Conservation (phyloP, 1,140 invertebrate genomes). For the Scylla paramamosain region DNA sequence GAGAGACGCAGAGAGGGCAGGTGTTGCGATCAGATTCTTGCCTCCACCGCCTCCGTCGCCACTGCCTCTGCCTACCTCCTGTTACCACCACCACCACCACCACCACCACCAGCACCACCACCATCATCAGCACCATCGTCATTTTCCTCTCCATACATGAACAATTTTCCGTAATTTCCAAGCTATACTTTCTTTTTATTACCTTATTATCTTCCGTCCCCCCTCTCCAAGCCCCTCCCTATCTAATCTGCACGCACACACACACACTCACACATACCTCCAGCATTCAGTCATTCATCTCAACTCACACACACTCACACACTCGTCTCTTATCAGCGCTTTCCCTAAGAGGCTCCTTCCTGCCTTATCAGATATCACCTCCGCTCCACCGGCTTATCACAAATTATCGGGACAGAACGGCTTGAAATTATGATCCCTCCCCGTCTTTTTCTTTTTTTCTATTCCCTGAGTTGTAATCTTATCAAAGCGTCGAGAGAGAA, state of each 20-base stretch:
- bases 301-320: neutral
- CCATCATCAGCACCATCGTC: neutral
- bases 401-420: neutral
- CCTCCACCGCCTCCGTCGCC: neutral
- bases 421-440: neutral
- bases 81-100: neutral
- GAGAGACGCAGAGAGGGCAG: neutral
- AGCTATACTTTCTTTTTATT: neutral
- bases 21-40: constrained; percentile 36
- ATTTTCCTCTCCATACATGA: neutral
- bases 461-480: neutral
- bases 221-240: neutral
- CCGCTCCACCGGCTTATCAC: neutral
- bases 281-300: too few relatives aligned
- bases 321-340: neutral
- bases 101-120: neutral
- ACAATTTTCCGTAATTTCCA: neutral
- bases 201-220: neutral
- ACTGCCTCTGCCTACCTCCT: neutral
- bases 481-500: neutral
- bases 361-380: neutral
- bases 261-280: neutral
- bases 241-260: neutral
- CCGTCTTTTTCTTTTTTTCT: neutral
- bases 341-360: neutral